phyloP scores from a whole-genome alignment of 2,113 vertebrate species.

The Corythornis vintsioides region DNA sequence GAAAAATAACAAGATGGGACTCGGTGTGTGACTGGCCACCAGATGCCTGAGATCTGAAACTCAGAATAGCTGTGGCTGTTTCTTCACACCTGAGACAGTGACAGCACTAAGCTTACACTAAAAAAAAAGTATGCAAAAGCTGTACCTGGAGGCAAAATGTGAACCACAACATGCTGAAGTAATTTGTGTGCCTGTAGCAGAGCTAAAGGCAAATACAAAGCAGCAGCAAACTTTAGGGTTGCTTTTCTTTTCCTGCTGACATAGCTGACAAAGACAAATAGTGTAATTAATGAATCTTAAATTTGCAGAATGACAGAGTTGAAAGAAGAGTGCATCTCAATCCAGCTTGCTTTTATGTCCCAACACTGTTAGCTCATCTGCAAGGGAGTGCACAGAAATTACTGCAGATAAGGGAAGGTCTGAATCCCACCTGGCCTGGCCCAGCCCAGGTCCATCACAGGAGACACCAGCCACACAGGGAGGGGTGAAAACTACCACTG shows the following conservation, averaged over 20 bases:
- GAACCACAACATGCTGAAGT: not conserved
- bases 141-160: not conserved
- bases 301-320: not conserved
- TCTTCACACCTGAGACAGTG: not conserved
- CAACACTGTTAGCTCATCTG: accelerated
- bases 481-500: not conserved
- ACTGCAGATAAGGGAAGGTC: accelerated
- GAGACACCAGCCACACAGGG: not conserved
- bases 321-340: not conserved
- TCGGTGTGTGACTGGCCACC: not conserved
- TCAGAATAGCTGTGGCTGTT: not conserved
- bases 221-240: not conserved
- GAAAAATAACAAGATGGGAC: not conserved
- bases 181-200: not conserved
- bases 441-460: not conserved
- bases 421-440: not conserved
- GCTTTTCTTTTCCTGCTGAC: not conserved
- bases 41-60: not conserved
- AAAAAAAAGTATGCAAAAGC: not conserved
- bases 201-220: not conserved
- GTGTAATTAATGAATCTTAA: not conserved
- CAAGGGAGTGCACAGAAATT: not conserved
- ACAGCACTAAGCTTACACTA: not conserved
- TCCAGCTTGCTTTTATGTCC: not conserved
- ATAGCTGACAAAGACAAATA: not conserved